Percentiles rank a stretch among this genome's conserved stretches.
Evolutionary conservation across 2,113 vertebrate species (phyloP).

Genomic region (Tor tambroides): DNA sequence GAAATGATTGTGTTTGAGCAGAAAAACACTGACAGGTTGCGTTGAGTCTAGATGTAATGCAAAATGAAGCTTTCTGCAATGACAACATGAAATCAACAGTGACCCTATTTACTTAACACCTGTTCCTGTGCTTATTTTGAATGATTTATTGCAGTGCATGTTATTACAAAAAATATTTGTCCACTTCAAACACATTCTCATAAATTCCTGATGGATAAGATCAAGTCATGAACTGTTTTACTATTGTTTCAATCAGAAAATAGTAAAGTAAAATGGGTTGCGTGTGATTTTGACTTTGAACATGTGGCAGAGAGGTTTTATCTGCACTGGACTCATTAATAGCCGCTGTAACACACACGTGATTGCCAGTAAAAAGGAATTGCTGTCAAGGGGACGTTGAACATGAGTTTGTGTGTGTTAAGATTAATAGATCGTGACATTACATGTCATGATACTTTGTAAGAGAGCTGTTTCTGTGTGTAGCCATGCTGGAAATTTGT

Average conservation of each 20-base stretch:
- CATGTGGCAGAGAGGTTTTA: background rate
- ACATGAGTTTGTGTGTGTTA: background rate
- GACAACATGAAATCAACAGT: background rate
- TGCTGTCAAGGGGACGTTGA: background rate
- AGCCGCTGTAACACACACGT: background rate
- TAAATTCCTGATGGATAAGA: background rate
- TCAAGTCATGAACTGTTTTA: background rate
- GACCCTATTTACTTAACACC: background rate
- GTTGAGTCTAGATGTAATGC: background rate
- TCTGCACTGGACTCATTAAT: background rate
- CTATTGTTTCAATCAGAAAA: background rate
- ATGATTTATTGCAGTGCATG: background rate
- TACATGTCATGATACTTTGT: background rate
- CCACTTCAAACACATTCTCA: background rate
- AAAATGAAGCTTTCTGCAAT: background rate
- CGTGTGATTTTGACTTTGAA: background rate
- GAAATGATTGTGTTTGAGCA: background rate
- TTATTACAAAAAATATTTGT: background rate
- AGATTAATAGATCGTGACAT: constrained; percentile 5
- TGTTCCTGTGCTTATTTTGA: background rate
- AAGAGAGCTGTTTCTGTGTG: background rate
- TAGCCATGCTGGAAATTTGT: background rate
- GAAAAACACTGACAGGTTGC: background rate
- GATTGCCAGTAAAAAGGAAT: background rate
- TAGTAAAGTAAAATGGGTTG: background rate